Evolutionary conservation across 2,888 invertebrate genomes (phyloP), one percentile per base, ranked within the genome.

Genomic region (Macrosoma leucophasiata): DNA sequence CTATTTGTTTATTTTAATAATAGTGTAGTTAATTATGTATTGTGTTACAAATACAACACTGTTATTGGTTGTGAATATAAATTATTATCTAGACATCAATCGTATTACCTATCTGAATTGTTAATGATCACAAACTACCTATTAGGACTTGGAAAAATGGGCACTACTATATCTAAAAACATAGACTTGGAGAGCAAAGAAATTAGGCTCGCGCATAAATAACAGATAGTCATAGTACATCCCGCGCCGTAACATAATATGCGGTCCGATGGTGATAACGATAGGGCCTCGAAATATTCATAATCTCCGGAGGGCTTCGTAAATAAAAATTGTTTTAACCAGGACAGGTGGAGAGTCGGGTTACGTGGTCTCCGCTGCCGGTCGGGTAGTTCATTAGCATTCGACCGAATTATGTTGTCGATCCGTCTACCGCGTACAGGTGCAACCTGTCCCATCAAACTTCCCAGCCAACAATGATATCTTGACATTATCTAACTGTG

Each of bases 281-380:
- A 79, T 78, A 75, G 55, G 62, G 60, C 58, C 50, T 63, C 58
- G 64, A 74, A 73, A 72, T 74, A 75, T 74, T 71, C 71, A 71
- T 75, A 77, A 73, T 76, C 70, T 73, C 63, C 52, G 68, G 70
- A 69, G 74, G 76, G 73, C 68, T 71, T 47, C 62, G 71, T 79
- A 74, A 76, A 78, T 75, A 75, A 78, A 74, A 78, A 77, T 67
- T 75, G 76, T 77, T 71, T 71, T 58, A 65, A 68, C 59, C 54
- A 56, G 55, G 82, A 77, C 82, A 82, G 82, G 81, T 82, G 82
- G 51, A 65, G 76, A 60, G 62, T 81, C 72, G 56, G 69, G 79
- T 81, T 81, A 76, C 79, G 65, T 50, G 46, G 36, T 39, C 39
- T 33, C 26, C 36, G 37, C 30, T 34, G 31, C 26, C 37, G 52